These are phyloP conservation scores for Sipunculus nudus DNA, from an alignment of 2,888 invertebrate species.

Conservation along the genomic window DNA sequence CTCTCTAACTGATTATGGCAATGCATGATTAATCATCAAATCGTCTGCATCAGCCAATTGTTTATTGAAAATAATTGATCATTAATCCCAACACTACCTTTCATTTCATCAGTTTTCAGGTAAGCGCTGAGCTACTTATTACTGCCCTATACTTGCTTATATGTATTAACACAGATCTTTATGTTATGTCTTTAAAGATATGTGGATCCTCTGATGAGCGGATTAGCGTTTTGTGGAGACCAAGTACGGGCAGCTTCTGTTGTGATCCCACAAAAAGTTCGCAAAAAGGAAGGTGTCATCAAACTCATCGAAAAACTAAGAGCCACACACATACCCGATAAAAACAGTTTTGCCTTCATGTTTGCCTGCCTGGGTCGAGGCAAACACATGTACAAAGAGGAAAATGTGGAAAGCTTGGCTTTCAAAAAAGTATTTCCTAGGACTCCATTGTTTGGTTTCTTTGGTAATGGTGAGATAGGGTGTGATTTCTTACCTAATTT, in stretches of 20 bases:
- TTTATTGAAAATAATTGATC: too few species aligned
- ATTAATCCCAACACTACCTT: too few species aligned
- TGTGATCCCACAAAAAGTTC: constrained; percentile 11
- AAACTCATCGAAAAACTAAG: constrained; percentile 17
- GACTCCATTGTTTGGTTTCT: constrained; percentile 68
- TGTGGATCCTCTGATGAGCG: constrained; percentile 13
- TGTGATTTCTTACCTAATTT: constrained; percentile 33
- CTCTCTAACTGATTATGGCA: too few species aligned
- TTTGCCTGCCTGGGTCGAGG: constrained; percentile 68
- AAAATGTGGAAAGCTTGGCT: constrained; percentile 64
- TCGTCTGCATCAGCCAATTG: too few species aligned
- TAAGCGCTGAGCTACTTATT: too few species aligned
- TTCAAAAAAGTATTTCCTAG: constrained; percentile 67
- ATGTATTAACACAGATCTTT: too few species aligned
- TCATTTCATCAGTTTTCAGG: too few species aligned
- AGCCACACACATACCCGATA: constrained; percentile 15
- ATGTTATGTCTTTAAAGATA: too few species aligned
- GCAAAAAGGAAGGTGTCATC: constrained; percentile 8
- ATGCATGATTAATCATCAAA: too few species aligned
- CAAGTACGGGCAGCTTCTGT: constrained; percentile 30
- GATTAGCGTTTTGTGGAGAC: constrained; percentile 33
- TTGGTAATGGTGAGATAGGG: constrained; percentile 69
- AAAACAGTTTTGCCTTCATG: constrained; percentile 53
- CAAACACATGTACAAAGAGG: constrained; percentile 44
- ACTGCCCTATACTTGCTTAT: too few species aligned